Evolutionary conservation across 2,888 invertebrate species (phyloP).

Genomic region (Busseola fusca): DNA sequence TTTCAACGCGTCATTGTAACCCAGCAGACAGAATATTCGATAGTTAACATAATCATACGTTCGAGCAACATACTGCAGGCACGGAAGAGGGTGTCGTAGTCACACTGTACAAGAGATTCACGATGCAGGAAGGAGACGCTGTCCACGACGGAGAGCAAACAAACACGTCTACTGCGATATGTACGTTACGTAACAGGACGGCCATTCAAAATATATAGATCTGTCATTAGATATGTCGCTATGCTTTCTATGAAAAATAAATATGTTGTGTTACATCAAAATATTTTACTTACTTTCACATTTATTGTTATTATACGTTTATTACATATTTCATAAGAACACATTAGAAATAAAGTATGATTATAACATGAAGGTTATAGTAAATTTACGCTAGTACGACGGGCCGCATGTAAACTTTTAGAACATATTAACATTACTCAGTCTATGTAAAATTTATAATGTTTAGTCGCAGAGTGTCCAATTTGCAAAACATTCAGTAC

Average conservation of each 20-base stretch:
- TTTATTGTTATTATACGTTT: slow-evolving; percentile 47
- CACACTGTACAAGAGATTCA: slow-evolving; percentile 64
- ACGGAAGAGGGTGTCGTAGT: slow-evolving; percentile 15
- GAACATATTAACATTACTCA: slow-evolving; percentile 83
- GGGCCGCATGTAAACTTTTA: slow-evolving; percentile 69
- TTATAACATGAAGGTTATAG: slow-evolving; percentile 52
- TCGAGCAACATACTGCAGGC: slow-evolving; percentile 43
- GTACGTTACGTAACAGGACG: slow-evolving; percentile 82
- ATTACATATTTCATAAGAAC: slow-evolving; percentile 57
- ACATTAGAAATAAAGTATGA: slow-evolving; percentile 47
- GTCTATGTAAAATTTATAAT: slow-evolving; percentile 77
- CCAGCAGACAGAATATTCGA: slow-evolving; percentile 18
- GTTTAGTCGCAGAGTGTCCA: slow-evolving; percentile 31
- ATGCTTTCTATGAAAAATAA: slow-evolving; percentile 65
- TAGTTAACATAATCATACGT: slow-evolving; percentile 36
- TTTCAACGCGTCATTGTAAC: too few relatives aligned
- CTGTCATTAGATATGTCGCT: slow-evolving; percentile 67
- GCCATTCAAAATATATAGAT: slow-evolving; percentile 74
- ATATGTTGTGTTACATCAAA: slow-evolving; percentile 60
- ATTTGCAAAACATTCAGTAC: slow-evolving; percentile 37
- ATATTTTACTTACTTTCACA: slow-evolving; percentile 52
- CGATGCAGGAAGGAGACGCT: slow-evolving; percentile 60
- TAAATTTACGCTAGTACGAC: slow-evolving; percentile 60
- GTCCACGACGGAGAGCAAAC: slow-evolving; percentile 52
- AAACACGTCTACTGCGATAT: slow-evolving; percentile 78